These are phyloP conservation scores for Bradypodion ventrale DNA, from an alignment of 2,797 vertebrate genomes.

Conservation along the genomic window DNA sequence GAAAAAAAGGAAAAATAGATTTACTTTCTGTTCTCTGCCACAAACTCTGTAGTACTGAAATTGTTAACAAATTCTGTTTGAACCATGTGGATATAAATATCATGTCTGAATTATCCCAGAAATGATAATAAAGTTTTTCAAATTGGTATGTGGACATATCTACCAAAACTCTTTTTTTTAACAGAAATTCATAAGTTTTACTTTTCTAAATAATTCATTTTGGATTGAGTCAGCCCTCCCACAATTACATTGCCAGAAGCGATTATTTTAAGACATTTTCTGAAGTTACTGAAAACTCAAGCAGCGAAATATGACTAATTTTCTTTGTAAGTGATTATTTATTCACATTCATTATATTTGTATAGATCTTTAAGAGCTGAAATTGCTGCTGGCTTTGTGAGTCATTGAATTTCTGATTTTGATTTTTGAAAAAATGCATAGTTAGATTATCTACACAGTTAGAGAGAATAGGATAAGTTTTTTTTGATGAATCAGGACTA, in stretches of 20 bases:
- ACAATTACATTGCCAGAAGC: background rate
- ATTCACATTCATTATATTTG: background rate
- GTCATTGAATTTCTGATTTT: too few species aligned
- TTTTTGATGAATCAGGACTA: background rate
- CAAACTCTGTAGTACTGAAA: too few species aligned
- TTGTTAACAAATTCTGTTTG: background rate
- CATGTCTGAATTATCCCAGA: background rate
- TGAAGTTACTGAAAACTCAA: background rate
- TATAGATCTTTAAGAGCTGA: background rate
- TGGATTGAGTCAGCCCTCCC: too few species aligned
- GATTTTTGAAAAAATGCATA: too few species aligned
- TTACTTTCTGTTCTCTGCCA: background rate
- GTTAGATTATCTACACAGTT: background rate
- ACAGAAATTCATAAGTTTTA: too few species aligned
- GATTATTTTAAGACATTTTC: background rate
- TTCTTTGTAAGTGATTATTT: background rate
- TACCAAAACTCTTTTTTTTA: background rate
- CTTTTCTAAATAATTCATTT: background rate
- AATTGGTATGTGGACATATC: background rate
- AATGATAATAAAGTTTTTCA: background rate
- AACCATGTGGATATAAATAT: background rate
- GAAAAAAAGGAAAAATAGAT: too few species aligned
- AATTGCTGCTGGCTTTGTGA: background rate
- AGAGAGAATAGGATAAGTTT: background rate
- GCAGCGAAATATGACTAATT: background rate